These are phyloP conservation scores for Apoda limacodes DNA, from an alignment of 2,888 invertebrate genomes.

Conservation along the genomic window DNA sequence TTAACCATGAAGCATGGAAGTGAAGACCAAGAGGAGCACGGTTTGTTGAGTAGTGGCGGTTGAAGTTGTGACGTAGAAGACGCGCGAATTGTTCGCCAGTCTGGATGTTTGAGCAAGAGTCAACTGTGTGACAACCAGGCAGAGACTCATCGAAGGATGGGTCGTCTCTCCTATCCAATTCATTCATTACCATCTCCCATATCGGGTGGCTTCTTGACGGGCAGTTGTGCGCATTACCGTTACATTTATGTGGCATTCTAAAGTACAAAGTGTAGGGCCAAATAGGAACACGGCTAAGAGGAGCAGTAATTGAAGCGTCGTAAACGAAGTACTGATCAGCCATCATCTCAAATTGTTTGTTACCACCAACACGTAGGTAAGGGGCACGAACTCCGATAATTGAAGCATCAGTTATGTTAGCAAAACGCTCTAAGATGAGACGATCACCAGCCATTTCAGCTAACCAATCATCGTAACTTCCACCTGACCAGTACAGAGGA, in stretches of 20 bases:
- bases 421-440: conserved; percentile 87
- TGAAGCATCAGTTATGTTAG: conserved; percentile 92
- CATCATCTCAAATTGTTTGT: conserved; percentile 98
- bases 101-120: conserved; percentile 93
- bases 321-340: conserved; percentile 94
- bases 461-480: conserved; percentile 91
- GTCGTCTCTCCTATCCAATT: conserved; percentile 92
- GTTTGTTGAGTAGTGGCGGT: conserved; percentile 93
- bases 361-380: conserved; percentile 90
- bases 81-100: conserved; percentile 91
- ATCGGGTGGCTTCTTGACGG: conserved; percentile 92
- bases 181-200: conserved; percentile 98
- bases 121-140: conserved; percentile 95
- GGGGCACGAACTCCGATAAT: conserved; percentile 91
- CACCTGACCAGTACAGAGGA: conserved; percentile 90
- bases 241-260: conserved; percentile 96
- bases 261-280: conserved; percentile 99
- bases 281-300: conserved; percentile 88
- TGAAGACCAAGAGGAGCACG: conserved; percentile 92
- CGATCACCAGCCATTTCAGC: conserved; percentile 95
- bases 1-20: conserved; percentile 96
- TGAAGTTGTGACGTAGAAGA: conserved; percentile 93
- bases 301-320: conserved; percentile 94
- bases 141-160: conserved; percentile 93
- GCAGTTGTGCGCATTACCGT: conserved; percentile 94